Evolutionary conservation across 2,888 invertebrate species (phyloP).

Genomic region (Griposia aprilina): DNA sequence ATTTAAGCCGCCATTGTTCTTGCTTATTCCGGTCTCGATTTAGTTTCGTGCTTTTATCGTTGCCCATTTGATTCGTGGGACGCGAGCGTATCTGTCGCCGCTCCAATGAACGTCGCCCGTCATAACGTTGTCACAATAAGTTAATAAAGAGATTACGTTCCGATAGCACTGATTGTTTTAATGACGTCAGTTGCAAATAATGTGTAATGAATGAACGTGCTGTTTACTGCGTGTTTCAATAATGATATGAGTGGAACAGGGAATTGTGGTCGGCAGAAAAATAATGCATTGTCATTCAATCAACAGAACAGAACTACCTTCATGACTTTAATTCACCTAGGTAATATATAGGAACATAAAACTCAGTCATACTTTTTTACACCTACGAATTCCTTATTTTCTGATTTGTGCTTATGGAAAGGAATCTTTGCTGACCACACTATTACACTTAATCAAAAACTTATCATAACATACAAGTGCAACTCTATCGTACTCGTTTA

Average conservation of each 20-base stretch:
- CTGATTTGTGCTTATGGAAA: not conserved
- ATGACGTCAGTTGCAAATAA: slow-evolving; percentile 50
- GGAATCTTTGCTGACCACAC: not conserved
- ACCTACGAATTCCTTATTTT: not conserved
- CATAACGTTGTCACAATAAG: slow-evolving; percentile 64
- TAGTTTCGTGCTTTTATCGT: slow-evolving; percentile 87
- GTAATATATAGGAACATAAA: no score
- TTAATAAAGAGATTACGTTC: slow-evolving; percentile 63
- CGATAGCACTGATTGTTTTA: slow-evolving; percentile 62
- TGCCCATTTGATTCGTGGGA: slow-evolving; percentile 79
- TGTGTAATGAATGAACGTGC: slow-evolving; percentile 36
- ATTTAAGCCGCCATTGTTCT: slow-evolving; percentile 88
- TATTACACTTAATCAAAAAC: not conserved
- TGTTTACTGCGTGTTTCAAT: slow-evolving; percentile 27
- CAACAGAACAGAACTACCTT: not conserved
- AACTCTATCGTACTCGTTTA: not conserved
- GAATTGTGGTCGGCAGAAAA: not conserved
- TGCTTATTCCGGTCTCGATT: slow-evolving; percentile 84
- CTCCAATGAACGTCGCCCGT: slow-evolving; percentile 69
- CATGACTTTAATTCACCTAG: not conserved
- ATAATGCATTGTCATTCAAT: not conserved
- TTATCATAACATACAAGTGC: not conserved
- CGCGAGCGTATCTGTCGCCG: slow-evolving; percentile 69
- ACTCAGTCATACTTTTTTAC: not conserved
- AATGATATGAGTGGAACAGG: slow-evolving; percentile 2